phyloP scores from a whole-genome alignment of 2,888 invertebrate species.

The Tachina grossa region DNA sequence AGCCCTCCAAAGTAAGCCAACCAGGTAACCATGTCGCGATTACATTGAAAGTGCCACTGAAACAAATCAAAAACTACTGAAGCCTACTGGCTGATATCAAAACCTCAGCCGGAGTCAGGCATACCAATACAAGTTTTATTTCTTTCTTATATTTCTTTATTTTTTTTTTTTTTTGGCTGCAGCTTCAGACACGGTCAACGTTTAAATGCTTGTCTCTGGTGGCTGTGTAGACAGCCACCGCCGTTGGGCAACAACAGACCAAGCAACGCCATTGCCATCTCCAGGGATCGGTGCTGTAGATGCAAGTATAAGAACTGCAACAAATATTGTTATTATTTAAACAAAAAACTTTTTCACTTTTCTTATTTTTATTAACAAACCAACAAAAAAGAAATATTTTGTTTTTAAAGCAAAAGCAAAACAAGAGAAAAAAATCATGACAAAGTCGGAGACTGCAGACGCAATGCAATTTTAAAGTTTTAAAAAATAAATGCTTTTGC shows the following conservation, averaged over 20 bases:
- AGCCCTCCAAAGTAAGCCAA: slow-evolving; percentile 61
- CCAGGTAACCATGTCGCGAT: slow-evolving; percentile 69
- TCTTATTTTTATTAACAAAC: slow-evolving; percentile 16
- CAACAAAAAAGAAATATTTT: slow-evolving; percentile 37
- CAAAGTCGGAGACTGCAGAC: slow-evolving; percentile 35
- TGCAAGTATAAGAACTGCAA: slow-evolving; percentile 38
- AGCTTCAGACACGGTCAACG: slow-evolving; percentile 49
- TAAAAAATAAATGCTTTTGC: slow-evolving; percentile 45
- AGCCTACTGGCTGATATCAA: slow-evolving; percentile 67
- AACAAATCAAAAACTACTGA: slow-evolving; percentile 73
- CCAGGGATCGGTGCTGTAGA: slow-evolving; percentile 63
- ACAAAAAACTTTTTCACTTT: slow-evolving; percentile 44
- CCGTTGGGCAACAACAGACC: slow-evolving; percentile 72
- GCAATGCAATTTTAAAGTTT: slow-evolving; percentile 41
- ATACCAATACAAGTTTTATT: not conserved
- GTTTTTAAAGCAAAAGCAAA: slow-evolving; percentile 53
- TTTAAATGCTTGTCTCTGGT: slow-evolving; percentile 59
- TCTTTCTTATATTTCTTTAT: not conserved
- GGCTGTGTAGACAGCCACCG: slow-evolving; percentile 65
- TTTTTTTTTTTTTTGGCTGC: slow-evolving; percentile 9
- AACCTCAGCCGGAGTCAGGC: slow-evolving; percentile 29
- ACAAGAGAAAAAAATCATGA: slow-evolving; percentile 11
- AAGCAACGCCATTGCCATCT: slow-evolving; percentile 71
- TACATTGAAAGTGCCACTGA: slow-evolving; percentile 73
- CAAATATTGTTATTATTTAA: slow-evolving; percentile 67